These are phyloP conservation scores for Cuculus canorus DNA, from an alignment of 2,797 vertebrate genomes.

Conservation along the genomic window DNA sequence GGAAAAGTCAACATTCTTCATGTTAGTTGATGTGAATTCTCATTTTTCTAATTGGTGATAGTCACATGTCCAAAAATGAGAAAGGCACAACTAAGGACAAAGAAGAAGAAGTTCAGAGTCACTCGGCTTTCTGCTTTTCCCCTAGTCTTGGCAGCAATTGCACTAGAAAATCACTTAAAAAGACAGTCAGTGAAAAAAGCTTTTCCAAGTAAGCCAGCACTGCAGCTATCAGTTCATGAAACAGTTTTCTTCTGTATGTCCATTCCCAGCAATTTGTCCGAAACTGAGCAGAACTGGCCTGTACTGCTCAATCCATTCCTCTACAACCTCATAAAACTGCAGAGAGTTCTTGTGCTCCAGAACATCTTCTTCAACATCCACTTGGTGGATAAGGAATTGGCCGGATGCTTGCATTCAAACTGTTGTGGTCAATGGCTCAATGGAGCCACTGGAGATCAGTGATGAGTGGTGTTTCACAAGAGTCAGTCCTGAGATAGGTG, in stretches of 20 bases:
- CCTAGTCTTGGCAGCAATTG: not conserved
- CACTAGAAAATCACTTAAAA: not conserved
- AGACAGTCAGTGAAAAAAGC: not conserved
- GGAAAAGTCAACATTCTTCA: not conserved
- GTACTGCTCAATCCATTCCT: not conserved
- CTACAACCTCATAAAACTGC: not conserved
- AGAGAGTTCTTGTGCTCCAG: not conserved
- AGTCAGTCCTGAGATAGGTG: too few relatives aligned
- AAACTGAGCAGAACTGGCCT: not conserved
- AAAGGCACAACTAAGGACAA: not conserved
- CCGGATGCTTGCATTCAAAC: too few relatives aligned
- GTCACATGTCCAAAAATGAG: not conserved
- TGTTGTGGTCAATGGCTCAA: too few relatives aligned
- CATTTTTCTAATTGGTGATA: not conserved
- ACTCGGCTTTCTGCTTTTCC: not conserved
- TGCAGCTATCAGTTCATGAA: not conserved
- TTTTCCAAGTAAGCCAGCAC: not conserved
- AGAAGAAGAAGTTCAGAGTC: not conserved
- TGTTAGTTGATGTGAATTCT: not conserved
- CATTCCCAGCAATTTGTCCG: not conserved
- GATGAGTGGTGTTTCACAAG: too few relatives aligned
- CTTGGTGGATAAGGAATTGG: too few relatives aligned
- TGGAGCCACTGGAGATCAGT: too few relatives aligned
- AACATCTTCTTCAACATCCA: not conserved
- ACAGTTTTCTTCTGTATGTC: not conserved